Base-by-base conservation (phyloP, 1,140 invertebrate genomes). In the Branchinecta lindahli region DNA sequence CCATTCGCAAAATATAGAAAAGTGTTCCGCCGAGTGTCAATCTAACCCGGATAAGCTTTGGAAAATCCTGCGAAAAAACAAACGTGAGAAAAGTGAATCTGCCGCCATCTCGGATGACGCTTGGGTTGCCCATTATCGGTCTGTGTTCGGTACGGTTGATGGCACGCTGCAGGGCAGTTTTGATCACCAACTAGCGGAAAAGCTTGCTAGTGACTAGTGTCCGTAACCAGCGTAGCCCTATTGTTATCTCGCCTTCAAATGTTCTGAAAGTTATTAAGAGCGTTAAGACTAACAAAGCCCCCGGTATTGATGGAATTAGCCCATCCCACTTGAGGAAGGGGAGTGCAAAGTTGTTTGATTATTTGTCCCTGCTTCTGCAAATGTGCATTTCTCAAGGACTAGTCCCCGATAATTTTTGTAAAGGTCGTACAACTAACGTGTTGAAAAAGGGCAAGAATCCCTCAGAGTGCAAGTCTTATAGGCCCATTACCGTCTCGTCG, bases 21-120 rank as follows among this genome's bases (percentile, higher is more conserved):
- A 52, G 47, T 52, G 47, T 52, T 52, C n/a, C n/a, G n/a, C 47
- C 47, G 47, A 52, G 9, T 52, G 47, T 52, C 47, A 52, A 52
- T n/a, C 47, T 52, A 52, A 52, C 47, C n/a, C n/a, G 47, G n/a
- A 52, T 52, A 52, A 52, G 47, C 47, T 52, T 52, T 52, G 47
- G 47, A 52, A n/a, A 52, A 9, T 52, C 47, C n/a, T 52, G 47
- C n/a, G n/a, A 52, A n/a, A 52, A 52, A 52, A 52, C n/a, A 52
- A 52, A 52, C 9, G 47, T 52, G 47, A 52, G 47, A 52, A n/a
- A 52, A 52, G n/a, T 52, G 47, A 52, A 9, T 52, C n/a, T n/a
- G n/a, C n/a, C n/a, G n/a, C n/a, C n/a, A n/a, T n/a, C n/a, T n/a
- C n/a, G n/a, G n/a, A n/a, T n/a, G n/a, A n/a, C n/a, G n/a, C n/a